These are phyloP conservation scores for Cynoglossus semilaevis DNA, from an alignment of 2,113 vertebrate species.

Conservation along the genomic window DNA sequence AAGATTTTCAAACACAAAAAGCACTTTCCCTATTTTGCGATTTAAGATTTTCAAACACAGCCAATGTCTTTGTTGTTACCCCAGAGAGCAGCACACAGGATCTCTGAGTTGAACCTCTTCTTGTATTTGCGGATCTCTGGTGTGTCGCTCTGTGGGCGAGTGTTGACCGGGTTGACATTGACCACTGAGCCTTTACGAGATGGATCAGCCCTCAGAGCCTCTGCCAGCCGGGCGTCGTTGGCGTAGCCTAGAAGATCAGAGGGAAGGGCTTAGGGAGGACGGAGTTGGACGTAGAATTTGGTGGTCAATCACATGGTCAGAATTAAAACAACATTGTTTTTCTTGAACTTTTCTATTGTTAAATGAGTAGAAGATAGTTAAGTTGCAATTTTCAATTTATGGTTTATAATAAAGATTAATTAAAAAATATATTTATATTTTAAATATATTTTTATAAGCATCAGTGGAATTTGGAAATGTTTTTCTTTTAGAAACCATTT, in stretches of 20 bases:
- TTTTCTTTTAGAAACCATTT: no score
- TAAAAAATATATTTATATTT: no score
- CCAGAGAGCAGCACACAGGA: conserved; percentile 96
- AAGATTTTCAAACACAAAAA: no score
- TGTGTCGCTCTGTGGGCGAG: conserved; percentile 96
- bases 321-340: conserved; percentile 8
- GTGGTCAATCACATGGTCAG: conserved; percentile 29
- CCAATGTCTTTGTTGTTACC: conserved; percentile 72
- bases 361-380: no score
- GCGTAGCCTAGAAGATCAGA: conserved; percentile 82
- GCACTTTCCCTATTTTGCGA: no score
- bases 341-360: no score
- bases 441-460: no score
- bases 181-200: conserved; percentile 96
- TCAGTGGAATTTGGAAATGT: no score
- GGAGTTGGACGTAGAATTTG: conserved; percentile 33
- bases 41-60: background rate
- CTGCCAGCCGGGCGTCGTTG: conserved; percentile 89
- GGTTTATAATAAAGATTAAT: no score
- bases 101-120: conserved; percentile 99
- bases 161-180: conserved; percentile 98
- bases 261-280: conserved; percentile 52
- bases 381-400: no score
- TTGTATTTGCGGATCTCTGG: conserved; percentile 99
- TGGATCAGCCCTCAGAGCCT: conserved; percentile 92